Percentiles rank a stretch among this genome's conserved stretches.
These are phyloP conservation scores for Bufo bufo DNA, from an alignment of 2,113 vertebrate species.

Conservation along the genomic window DNA sequence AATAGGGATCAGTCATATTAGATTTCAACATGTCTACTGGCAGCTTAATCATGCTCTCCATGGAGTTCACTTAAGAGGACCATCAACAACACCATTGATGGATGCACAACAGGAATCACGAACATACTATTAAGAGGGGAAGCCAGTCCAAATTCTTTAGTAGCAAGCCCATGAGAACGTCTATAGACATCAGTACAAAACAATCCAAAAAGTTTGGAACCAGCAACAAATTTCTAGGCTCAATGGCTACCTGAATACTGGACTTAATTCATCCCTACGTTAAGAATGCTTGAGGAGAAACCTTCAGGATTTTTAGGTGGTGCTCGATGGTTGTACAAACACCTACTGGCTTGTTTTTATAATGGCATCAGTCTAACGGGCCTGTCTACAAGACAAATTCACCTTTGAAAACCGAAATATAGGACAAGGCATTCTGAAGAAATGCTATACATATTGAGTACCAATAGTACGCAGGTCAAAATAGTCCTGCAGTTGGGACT, in stretches of 20 bases:
- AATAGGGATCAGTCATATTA: not conserved
- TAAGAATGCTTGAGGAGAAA: too few species aligned
- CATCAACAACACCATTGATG: not conserved
- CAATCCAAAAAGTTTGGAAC: not conserved
- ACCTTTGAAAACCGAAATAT: not conserved
- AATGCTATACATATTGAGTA: not conserved
- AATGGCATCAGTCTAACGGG: not conserved
- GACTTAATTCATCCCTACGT: too few species aligned
- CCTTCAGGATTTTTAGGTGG: not conserved
- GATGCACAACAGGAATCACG: not conserved
- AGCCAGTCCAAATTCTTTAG: too few species aligned
- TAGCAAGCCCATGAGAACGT: not conserved
- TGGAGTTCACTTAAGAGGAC: too few species aligned
- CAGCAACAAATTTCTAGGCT: not conserved
- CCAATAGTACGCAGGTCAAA: too few species aligned
- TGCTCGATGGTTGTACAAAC: not conserved
- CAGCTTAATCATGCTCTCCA: too few species aligned
- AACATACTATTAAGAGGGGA: not conserved
- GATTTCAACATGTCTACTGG: too few species aligned
- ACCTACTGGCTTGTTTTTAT: not conserved
- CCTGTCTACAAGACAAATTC: not conserved
- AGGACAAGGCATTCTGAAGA: not conserved
- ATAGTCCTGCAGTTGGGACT: not conserved
- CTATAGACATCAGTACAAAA: not conserved
- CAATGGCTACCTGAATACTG: too few species aligned